Base-by-base conservation (phyloP, 2,797 vertebrate genomes). In the Chlorospingus semifuscus region DNA sequence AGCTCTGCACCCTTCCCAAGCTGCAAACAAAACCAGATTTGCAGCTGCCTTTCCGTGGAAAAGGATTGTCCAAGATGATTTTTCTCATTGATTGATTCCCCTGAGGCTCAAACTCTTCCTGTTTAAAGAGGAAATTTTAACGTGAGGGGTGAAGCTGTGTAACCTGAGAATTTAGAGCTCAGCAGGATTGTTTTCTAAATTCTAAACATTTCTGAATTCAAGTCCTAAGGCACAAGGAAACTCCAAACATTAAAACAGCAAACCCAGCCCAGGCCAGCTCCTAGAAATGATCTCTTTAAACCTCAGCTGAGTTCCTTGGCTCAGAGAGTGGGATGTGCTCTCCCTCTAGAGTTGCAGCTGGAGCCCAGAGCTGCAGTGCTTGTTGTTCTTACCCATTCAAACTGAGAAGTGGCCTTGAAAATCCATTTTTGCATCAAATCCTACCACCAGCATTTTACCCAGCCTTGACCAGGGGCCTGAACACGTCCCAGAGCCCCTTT, bases 111-210 rank as follows among this genome's bases (percentile, higher is more conserved):
- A 63, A 37, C 12, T 42, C 49, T 34, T 42, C 14, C 17, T 23
- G 9, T 68, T 66, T 29, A 56, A 83, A 59, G 41, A 55, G 36
- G 27, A 69, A 16, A 6, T 53, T 77, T 36, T 15, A 10, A 27
- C 0, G 1, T 1, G 50, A 44, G 29, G 36, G 23, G 9, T 5
- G 9, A 50, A 46, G 30, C 23, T 56, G 4, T 6, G 7, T 0
- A 37, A 29, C 21, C 47, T 32, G 11, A 15, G 11, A 6, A 41
- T 5, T 55, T 12, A 7, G 20, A 55, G 60, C 49, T 30, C 75
- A 14, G 75, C 49, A 59, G 65, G 30, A 24, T 23, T 47, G 32
- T 21, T 87, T 39, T 8, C 76, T 11, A 30, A 36, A 57, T 15
- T 42, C 26, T 11, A 22, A 32, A 10, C 11, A 37, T 46, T 50